A percentile compares a stretch with the other conserved stretches of the same genome.
phyloP scores from a whole-genome alignment of 2,797 vertebrate species.

The Florisuga fusca region DNA sequence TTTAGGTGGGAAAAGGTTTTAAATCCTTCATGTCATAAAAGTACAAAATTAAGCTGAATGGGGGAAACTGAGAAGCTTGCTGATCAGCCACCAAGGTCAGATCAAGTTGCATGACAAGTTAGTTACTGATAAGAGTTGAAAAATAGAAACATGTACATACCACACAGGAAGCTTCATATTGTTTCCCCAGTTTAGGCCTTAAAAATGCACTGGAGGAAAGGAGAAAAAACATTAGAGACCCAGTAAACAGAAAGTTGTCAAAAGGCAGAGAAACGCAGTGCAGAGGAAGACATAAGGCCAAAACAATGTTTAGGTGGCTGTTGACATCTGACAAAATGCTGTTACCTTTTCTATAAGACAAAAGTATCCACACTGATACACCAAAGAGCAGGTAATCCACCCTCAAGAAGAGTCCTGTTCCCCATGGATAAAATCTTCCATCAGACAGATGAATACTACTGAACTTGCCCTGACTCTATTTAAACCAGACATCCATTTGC shows the following conservation, averaged over 20 bases:
- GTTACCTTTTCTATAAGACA: background rate
- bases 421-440: background rate
- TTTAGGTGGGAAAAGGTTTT: background rate
- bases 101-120: background rate
- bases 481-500: background rate
- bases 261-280: background rate
- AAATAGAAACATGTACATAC: constrained; percentile 82
- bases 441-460: background rate
- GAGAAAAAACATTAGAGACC: background rate
- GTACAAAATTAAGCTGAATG: background rate
- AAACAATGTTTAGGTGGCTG: background rate
- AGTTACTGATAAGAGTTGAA: background rate
- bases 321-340: background rate
- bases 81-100: background rate
- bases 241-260: background rate
- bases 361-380: background rate
- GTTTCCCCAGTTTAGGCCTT: constrained; percentile 97
- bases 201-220: constrained; percentile 92
- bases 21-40: background rate
- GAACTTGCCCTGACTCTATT: background rate
- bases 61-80: background rate
- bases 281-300: background rate
- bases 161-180: constrained; percentile 99
- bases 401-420: background rate
- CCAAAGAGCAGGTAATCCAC: background rate